Evolutionary conservation across 2,797 vertebrate genomes (phyloP).

Genomic region (Sarcoramphus papa): DNA sequence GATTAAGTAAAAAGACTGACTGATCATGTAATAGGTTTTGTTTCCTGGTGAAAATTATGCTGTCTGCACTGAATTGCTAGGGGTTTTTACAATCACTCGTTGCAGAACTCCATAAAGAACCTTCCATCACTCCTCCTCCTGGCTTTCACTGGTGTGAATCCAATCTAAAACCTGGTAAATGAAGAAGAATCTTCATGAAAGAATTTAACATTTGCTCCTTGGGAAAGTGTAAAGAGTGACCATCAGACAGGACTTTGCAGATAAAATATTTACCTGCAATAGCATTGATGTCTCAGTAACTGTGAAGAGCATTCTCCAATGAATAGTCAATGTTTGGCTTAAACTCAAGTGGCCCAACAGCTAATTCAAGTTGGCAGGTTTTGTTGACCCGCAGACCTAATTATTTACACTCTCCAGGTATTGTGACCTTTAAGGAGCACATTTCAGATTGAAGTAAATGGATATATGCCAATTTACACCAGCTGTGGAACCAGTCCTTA

Average conservation of each 20-base stretch:
- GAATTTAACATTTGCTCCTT: neutral
- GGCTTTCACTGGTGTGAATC: constrained; percentile 12
- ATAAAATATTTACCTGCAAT: constrained; percentile 55
- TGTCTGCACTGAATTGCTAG: neutral
- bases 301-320: constrained; percentile 49
- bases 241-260: constrained; percentile 27
- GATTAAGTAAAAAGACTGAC: neutral
- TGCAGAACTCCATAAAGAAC: neutral
- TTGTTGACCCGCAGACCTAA: constrained; percentile 37
- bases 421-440: constrained; percentile 31
- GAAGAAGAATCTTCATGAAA: neutral
- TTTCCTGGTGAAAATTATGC: neutral
- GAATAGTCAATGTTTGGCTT: constrained; percentile 64
- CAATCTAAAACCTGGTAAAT: neutral
- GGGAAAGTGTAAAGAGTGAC: constrained; percentile 31
- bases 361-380: constrained; percentile 45
- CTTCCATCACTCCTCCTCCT: neutral
- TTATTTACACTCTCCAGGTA: constrained; percentile 44
- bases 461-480: neutral
- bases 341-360: constrained; percentile 39
- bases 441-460: constrained; percentile 11
- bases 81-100: neutral
- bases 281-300: constrained; percentile 10
- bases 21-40: neutral
- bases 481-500: neutral